phyloP scores from a whole-genome alignment of 2,888 invertebrate genomes.

The Heterodera filipjevi region DNA sequence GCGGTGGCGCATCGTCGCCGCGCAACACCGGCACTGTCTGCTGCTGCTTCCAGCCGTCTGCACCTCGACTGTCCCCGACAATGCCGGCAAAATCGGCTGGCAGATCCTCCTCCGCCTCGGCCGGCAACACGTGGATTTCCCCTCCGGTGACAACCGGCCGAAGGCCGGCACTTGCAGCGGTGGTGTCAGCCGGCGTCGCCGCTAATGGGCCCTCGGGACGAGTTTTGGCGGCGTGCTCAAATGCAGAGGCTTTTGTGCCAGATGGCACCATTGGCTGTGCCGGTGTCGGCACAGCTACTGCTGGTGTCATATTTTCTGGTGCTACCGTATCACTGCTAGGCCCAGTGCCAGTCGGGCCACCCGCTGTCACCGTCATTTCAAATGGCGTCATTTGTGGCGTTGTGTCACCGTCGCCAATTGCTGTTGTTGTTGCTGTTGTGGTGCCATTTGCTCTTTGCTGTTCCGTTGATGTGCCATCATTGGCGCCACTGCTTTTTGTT shows the following conservation, averaged over 20 bases:
- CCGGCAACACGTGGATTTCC: background rate
- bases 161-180: background rate
- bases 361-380: background rate
- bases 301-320: background rate
- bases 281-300: background rate
- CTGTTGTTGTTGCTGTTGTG: background rate
- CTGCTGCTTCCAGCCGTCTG: background rate
- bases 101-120: slow-evolving; percentile 2
- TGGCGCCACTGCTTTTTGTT: background rate
- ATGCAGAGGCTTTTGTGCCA: background rate
- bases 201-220: background rate
- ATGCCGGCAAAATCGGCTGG: background rate
- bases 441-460: background rate
- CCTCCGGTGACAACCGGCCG: background rate
- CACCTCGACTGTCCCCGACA: background rate
- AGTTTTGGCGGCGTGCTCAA: background rate
- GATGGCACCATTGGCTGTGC: background rate
- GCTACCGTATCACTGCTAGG: background rate
- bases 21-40: slow-evolving; percentile 10
- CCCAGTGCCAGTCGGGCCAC: background rate
- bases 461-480: background rate
- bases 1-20: background rate
- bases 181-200: background rate
- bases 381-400: background rate
- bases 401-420: background rate